A percentile compares a stretch with the other conserved stretches of the same genome.
phyloP scores from a whole-genome alignment of 2,888 invertebrate species.

The Drosophila mercatorum region DNA sequence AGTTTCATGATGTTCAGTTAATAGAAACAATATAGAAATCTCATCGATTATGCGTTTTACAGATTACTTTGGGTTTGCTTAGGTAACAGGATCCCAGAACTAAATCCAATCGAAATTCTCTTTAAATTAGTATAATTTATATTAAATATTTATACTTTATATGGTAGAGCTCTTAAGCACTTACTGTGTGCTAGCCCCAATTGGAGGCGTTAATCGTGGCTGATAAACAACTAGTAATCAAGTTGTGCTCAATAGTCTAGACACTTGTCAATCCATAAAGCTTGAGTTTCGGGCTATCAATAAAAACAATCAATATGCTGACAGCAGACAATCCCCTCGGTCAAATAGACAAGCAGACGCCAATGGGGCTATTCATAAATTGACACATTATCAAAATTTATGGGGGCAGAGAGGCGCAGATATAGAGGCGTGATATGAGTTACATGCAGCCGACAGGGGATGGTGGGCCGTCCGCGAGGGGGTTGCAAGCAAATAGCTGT shows the following conservation, averaged over 20 bases:
- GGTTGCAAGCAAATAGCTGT: conserved; percentile 72
- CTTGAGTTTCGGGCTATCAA: conserved; percentile 51
- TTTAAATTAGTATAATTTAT: not conserved
- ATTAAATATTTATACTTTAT: too few relatives aligned
- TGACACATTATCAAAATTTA: conserved; percentile 81
- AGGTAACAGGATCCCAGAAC: not conserved
- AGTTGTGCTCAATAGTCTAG: conserved; percentile 32
- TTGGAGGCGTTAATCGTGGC: conserved; percentile 13
- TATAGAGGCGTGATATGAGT: conserved; percentile 66
- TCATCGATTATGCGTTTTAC: too few relatives aligned
- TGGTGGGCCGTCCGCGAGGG: not conserved
- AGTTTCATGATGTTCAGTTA: too few relatives aligned
- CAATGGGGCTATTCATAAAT: conserved; percentile 72
- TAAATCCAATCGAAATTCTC: not conserved
- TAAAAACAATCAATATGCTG: conserved; percentile 80
- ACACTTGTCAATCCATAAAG: conserved; percentile 56
- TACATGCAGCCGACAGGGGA: conserved; percentile 9
- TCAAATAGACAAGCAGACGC: conserved; percentile 44
- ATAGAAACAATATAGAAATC: too few relatives aligned
- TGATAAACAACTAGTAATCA: conserved; percentile 23
- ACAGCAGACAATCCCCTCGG: conserved; percentile 68
- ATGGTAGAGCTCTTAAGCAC: not conserved
- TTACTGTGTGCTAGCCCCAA: not conserved
- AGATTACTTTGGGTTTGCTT: too few relatives aligned
- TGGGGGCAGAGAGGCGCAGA: conserved; percentile 46